phyloP scores from a whole-genome alignment of 2,888 invertebrate genomes.

The Teinopalpus imperialis region DNA sequence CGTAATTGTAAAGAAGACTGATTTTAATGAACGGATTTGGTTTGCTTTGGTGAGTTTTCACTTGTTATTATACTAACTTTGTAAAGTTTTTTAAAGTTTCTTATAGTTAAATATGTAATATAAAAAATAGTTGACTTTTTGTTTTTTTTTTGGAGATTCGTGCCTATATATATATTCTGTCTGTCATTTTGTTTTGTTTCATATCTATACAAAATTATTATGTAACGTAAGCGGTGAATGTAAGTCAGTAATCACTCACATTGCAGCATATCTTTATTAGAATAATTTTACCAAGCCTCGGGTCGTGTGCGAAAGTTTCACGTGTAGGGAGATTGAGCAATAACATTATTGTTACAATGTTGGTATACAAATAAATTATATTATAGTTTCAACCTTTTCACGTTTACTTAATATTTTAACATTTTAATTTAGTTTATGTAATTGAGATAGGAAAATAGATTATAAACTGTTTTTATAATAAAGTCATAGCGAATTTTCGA shows the following conservation, averaged over 20 bases:
- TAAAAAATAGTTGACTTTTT: too few relatives aligned
- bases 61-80: slow-evolving; percentile 26
- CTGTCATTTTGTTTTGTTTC: slow-evolving; percentile 12
- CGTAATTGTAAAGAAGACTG: slow-evolving; percentile 34
- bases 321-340: slow-evolving; percentile 8
- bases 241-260: slow-evolving; percentile 7
- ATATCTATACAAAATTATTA: slow-evolving; percentile 16
- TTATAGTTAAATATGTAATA: too few relatives aligned
- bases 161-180: too few relatives aligned
- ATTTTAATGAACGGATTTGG: slow-evolving; percentile 78
- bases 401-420: too few relatives aligned
- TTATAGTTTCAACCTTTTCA: too few relatives aligned
- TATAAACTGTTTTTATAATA: too few relatives aligned
- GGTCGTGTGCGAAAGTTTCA: slow-evolving; percentile 16
- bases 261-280: slow-evolving; percentile 14
- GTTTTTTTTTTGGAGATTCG: too few relatives aligned
- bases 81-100: slow-evolving; percentile 10
- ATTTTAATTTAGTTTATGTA: too few relatives aligned
- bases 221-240: slow-evolving; percentile 10
- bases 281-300: slow-evolving; percentile 8
- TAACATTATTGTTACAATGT: slow-evolving; percentile 4
- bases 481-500: too few relatives aligned
- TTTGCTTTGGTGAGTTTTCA: slow-evolving; percentile 70
- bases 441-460: too few relatives aligned
- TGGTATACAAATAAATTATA: background rate